Evolutionary conservation across 2,888 invertebrate genomes (phyloP).

Genomic region (Timema podura): DNA sequence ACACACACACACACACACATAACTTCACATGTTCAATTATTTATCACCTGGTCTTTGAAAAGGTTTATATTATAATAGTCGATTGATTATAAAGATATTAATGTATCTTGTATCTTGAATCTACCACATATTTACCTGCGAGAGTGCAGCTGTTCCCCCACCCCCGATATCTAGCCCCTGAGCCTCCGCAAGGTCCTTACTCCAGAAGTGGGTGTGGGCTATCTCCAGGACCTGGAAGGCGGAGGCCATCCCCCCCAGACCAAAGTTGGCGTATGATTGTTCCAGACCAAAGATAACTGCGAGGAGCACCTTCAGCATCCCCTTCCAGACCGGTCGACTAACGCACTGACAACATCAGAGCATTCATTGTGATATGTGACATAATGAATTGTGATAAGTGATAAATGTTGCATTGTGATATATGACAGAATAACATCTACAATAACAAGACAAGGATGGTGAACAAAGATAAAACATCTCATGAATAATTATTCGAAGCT

Average conservation of each 20-base stretch:
- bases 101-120: not conserved
- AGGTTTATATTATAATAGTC: not conserved
- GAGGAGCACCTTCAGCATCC: constrained; percentile 88
- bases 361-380: too few relatives aligned
- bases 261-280: constrained; percentile 87
- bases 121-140: constrained; percentile 43
- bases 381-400: too few relatives aligned
- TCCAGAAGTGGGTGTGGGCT: constrained; percentile 98
- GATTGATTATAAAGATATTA: not conserved
- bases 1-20: too few relatives aligned
- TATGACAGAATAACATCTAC: too few relatives aligned
- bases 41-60: too few relatives aligned
- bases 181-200: constrained; percentile 68
- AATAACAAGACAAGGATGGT: too few relatives aligned
- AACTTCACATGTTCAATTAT: too few relatives aligned
- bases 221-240: constrained; percentile 97
- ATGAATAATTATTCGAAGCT: too few relatives aligned
- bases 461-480: too few relatives aligned
- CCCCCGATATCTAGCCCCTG: constrained; percentile 39
- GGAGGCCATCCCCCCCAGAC: constrained; percentile 95
- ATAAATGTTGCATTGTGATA: too few relatives aligned
- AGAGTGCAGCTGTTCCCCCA: constrained; percentile 48
- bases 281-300: constrained; percentile 88
- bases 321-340: constrained; percentile 90
- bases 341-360: constrained; percentile 62